Conservation (phyloP, 2,888 invertebrate species). For the Poecilus cupreus region DNA sequence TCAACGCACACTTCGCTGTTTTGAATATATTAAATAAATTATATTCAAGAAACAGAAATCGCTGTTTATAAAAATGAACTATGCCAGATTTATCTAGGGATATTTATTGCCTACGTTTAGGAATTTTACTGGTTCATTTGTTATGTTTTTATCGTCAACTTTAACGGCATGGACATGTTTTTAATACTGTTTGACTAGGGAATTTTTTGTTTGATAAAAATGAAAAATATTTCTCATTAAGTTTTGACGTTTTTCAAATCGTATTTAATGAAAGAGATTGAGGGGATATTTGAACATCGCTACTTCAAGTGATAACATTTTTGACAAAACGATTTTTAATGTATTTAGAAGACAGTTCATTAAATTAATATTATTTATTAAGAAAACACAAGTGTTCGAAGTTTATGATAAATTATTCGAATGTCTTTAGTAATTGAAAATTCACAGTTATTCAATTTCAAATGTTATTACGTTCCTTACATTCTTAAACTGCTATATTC, state of each 20-base stretch:
- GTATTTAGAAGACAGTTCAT: too few relatives aligned
- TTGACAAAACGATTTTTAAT: too few relatives aligned
- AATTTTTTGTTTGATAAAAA: conserved; percentile 27
- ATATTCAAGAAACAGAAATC: neutral
- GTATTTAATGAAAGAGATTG: neutral
- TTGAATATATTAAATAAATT: conserved; percentile 28
- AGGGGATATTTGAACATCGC: too few relatives aligned
- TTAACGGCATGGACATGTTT: neutral
- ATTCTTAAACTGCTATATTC: too few relatives aligned
- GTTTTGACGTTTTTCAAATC: conserved; percentile 6
- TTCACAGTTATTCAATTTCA: too few relatives aligned
- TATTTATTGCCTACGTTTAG: conserved; percentile 20
- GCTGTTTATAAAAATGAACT: neutral
- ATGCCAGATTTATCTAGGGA: conserved; percentile 11
- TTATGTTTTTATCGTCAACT: conserved; percentile 26
- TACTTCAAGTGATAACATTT: too few relatives aligned
- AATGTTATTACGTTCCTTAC: too few relatives aligned
- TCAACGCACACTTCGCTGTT: neutral
- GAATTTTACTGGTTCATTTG: conserved; percentile 35
- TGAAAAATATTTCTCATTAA: conserved; percentile 18
- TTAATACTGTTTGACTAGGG: conserved; percentile 5
- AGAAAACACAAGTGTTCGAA: neutral
- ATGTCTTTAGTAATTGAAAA: too few relatives aligned
- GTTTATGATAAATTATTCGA: neutral
- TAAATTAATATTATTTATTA: too few relatives aligned